A percentile compares a stretch with the other conserved stretches of the same genome.
phyloP scores from a whole-genome alignment of 2,797 vertebrate species.

The Chiloscyllium punctatum region DNA sequence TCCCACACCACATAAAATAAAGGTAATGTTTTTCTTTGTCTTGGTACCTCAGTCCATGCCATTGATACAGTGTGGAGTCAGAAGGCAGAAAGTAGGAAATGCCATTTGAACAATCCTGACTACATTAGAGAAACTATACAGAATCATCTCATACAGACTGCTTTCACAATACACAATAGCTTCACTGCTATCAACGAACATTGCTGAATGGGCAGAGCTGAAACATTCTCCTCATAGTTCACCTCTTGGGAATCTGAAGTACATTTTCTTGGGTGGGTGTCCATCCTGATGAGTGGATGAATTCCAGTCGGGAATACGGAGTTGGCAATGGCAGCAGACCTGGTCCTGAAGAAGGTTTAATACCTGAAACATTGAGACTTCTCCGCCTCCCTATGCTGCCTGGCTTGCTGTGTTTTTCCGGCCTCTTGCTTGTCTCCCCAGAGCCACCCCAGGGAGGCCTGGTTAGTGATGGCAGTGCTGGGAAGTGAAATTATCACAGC shows the following conservation, averaged over 20 bases:
- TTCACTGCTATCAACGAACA: neutral
- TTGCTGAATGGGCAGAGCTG: neutral
- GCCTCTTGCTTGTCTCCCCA: too few relatives aligned
- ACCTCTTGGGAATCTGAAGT: too few relatives aligned
- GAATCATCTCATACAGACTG: neutral
- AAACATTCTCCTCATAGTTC: neutral
- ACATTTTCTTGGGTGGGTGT: neutral
- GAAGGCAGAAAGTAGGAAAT: neutral
- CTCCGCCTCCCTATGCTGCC: too few relatives aligned
- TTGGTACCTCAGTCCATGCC: neutral
- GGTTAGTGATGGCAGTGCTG: neutral
- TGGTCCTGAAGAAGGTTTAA: neutral
- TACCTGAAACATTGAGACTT: too few relatives aligned
- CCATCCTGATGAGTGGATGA: too few relatives aligned
- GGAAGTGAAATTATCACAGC: neutral
- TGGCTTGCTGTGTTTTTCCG: too few relatives aligned
- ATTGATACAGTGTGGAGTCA: neutral
- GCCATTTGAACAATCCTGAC: neutral
- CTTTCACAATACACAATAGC: neutral
- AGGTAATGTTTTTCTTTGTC: neutral
- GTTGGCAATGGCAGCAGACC: too few relatives aligned
- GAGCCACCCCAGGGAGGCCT: too few relatives aligned
- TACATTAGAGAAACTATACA: neutral
- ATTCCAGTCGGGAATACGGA: neutral
- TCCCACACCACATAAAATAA: neutral